Evolutionary conservation across 2,888 invertebrate genomes (phyloP).

Genomic region (Punctoribates punctum): DNA sequence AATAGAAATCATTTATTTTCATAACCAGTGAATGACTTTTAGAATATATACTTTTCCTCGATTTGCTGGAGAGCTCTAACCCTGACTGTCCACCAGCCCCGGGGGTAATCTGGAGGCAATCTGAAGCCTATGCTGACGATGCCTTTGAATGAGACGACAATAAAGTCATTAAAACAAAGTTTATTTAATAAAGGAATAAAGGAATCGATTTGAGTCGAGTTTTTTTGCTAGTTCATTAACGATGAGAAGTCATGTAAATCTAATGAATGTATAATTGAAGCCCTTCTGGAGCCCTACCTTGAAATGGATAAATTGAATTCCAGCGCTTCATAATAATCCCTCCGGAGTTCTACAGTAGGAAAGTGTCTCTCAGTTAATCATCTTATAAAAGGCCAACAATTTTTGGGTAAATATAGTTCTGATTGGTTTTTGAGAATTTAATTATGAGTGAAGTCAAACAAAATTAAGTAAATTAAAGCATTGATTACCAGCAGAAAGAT

Average conservation of each 20-base stretch:
- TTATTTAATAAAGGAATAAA: background rate
- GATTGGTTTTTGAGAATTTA: background rate
- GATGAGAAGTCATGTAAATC: background rate
- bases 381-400: background rate
- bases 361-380: background rate
- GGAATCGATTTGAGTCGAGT: background rate
- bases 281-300: background rate
- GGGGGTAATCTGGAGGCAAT: conserved; percentile 83
- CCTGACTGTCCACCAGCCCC: conserved; percentile 84
- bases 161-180: background rate
- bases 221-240: background rate
- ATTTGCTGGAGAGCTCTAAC: conserved; percentile 67
- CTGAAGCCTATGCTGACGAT: conserved; percentile 84
- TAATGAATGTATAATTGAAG: background rate
- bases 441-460: background rate
- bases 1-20: background rate
- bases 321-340: conserved; percentile 47
- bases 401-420: background rate
- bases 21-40: background rate
- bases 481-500: conserved; percentile 54
- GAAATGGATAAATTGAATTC: conserved; percentile 47
- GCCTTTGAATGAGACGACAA: conserved; percentile 59
- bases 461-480: background rate
- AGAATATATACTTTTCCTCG: conserved; percentile 44
- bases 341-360: conserved; percentile 45